A percentile compares a stretch with the other conserved stretches of the same genome.
phyloP scores from a whole-genome alignment of 2,888 invertebrate genomes.

The Eupithecia insigniata region DNA sequence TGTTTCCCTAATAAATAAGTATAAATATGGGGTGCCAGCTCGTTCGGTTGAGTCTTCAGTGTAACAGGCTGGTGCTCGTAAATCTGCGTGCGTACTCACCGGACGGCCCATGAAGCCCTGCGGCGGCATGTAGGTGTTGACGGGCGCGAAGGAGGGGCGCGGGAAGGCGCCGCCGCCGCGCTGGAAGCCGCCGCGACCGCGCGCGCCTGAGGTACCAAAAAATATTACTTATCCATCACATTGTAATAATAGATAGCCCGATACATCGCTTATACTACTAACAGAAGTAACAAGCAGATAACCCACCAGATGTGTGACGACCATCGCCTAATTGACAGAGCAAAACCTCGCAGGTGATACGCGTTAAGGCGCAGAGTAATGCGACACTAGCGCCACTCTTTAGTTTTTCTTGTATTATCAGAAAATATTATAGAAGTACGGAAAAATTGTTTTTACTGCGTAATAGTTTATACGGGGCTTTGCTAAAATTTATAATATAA shows the following conservation, averaged over 20 bases:
- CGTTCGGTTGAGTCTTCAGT: background rate
- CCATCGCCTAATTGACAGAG: no score
- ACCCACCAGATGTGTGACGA: no score
- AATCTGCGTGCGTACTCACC: conserved; percentile 54
- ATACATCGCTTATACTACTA: background rate
- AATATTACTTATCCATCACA: background rate
- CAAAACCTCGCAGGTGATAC: no score
- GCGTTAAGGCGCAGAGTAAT: no score
- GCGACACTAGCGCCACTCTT: no score
- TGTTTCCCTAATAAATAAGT: no score
- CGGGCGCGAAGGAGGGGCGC: conserved; percentile 77
- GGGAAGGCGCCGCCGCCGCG: conserved; percentile 73
- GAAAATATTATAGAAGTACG: no score
- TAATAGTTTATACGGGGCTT: no score
- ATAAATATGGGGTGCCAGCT: no score
- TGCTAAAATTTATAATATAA: no score
- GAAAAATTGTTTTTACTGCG: no score
- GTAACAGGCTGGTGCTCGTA: background rate
- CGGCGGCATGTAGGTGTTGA: conserved; percentile 77
- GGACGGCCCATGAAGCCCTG: conserved; percentile 77
- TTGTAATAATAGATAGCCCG: background rate
- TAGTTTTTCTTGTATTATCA: no score
- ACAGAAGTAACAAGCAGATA: background rate
- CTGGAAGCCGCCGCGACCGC: conserved; percentile 75
- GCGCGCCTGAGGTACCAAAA: conserved; percentile 56